Evolutionary conservation across 2,113 vertebrate species (phyloP).

Genomic region (Pseudopodoces humilis): DNA sequence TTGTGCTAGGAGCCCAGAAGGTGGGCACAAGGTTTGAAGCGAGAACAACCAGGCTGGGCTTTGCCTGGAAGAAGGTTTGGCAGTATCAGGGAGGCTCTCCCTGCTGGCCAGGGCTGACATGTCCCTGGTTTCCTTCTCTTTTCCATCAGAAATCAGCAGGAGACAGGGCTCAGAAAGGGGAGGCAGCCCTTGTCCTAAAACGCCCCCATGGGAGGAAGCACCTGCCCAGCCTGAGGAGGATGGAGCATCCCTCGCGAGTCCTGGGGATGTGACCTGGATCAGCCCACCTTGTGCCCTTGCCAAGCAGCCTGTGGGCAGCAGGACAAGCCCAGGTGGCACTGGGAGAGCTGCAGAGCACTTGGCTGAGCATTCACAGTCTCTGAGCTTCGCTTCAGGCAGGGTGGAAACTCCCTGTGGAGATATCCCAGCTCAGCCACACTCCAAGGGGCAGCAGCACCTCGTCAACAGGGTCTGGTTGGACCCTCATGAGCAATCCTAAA

Average conservation of each 20-base stretch:
- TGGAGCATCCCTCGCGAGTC: not conserved
- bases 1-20: not conserved
- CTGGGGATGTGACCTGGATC: not conserved
- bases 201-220: not conserved
- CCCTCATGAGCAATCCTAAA: not conserved
- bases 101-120: not conserved
- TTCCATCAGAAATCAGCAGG: not conserved
- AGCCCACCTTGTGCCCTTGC: not conserved
- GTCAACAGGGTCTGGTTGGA: not conserved
- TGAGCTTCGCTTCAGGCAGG: not conserved
- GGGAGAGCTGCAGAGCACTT: not conserved
- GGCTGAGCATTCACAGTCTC: not conserved
- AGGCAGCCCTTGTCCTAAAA: not conserved
- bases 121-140: not conserved
- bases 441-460: not conserved
- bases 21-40: not conserved
- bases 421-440: not conserved
- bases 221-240: not conserved
- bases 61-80: not conserved
- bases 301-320: not conserved
- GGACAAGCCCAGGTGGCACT: not conserved
- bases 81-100: not conserved
- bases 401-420: not conserved
- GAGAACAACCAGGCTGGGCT: not conserved
- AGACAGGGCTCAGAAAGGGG: not conserved